These are phyloP conservation scores for Drosophila ambigua DNA, from an alignment of 1,140 invertebrate genomes.

Conservation along the genomic window DNA sequence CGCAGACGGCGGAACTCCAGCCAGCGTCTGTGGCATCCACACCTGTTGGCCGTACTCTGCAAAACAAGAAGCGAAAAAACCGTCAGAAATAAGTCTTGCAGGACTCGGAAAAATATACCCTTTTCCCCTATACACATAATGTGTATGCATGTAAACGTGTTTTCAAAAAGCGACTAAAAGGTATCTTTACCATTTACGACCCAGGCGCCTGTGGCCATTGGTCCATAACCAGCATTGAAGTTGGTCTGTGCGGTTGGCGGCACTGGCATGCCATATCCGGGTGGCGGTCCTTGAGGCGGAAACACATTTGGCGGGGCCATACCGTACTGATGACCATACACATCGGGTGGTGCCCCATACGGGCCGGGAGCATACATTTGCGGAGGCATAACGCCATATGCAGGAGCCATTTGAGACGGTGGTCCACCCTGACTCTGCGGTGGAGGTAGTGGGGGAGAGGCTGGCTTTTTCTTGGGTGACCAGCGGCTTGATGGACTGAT, in stretches of 20 bases:
- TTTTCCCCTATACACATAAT: too few relatives aligned
- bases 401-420: conserved; percentile 43
- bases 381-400: conserved; percentile 52
- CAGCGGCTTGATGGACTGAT: conserved; percentile 55
- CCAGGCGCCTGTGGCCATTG: conserved; percentile 57
- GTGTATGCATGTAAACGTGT: background rate
- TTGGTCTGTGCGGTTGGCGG: conserved; percentile 47
- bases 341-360: conserved; percentile 52
- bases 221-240: conserved; percentile 62
- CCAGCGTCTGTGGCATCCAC: conserved; percentile 57
- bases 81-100: too few relatives aligned
- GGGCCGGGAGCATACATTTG: conserved; percentile 60
- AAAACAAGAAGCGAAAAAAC: background rate
- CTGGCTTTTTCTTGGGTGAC: conserved; percentile 78
- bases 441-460: conserved; percentile 62
- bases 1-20: conserved; percentile 28
- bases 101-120: too few relatives aligned
- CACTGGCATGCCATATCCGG: conserved; percentile 59
- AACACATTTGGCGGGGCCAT: conserved; percentile 61
- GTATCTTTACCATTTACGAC: conserved; percentile 65
- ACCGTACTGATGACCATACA: conserved; percentile 68
- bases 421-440: conserved; percentile 27
- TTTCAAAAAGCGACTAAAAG: background rate
- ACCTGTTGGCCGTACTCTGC: conserved; percentile 72
- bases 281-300: conserved; percentile 50